Evolutionary conservation across 2,888 invertebrate species (phyloP).

Genomic region (Diarsia mendica): DNA sequence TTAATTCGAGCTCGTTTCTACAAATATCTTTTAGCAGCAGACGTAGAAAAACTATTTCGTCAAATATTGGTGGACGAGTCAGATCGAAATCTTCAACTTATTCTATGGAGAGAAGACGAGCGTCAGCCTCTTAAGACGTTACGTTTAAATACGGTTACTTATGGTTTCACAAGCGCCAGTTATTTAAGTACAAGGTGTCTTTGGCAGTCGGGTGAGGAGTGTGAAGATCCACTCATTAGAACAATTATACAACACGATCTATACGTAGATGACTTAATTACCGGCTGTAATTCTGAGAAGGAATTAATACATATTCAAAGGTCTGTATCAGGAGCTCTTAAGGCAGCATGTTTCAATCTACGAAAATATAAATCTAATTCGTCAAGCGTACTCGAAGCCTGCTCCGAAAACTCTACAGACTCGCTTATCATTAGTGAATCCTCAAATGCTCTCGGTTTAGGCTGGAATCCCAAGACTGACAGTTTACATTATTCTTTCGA

Average conservation of each 20-base stretch:
- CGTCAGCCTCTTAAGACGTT: too few species aligned
- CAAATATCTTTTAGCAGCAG: too few species aligned
- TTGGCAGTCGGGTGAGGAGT: neutral
- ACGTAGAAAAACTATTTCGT: too few species aligned
- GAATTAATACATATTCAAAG: neutral
- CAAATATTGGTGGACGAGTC: too few species aligned
- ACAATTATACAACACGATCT: conserved; percentile 6
- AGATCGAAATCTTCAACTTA: too few species aligned
- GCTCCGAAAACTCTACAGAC: neutral
- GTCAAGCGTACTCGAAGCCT: neutral
- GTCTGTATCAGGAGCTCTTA: neutral
- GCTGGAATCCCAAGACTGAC: too few species aligned
- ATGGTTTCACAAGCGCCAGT: conserved; percentile 4
- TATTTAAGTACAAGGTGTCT: neutral
- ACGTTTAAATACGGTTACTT: neutral
- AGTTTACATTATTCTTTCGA: too few species aligned
- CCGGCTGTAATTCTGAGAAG: neutral
- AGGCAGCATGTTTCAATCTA: conserved; percentile 5
- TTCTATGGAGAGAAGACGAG: too few species aligned
- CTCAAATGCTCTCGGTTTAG: too few species aligned
- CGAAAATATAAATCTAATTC: conserved; percentile 8
- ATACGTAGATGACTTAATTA: neutral
- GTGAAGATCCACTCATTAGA: too few species aligned
- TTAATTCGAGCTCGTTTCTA: too few species aligned
- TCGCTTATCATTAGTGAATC: neutral